phyloP scores from a whole-genome alignment of 2,888 invertebrate species.

The Netelia melanura region DNA sequence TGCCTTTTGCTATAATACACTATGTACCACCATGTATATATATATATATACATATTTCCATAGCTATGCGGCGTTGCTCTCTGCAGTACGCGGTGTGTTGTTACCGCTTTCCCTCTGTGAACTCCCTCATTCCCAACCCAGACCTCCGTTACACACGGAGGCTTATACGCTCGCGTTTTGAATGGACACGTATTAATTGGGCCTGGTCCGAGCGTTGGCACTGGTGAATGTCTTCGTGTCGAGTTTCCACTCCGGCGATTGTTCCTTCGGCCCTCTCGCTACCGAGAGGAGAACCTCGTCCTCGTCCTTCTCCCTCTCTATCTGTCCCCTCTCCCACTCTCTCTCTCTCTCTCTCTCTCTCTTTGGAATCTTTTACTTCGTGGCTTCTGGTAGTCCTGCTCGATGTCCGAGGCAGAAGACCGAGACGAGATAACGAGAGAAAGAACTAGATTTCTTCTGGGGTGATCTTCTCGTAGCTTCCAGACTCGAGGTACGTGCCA shows the following conservation, averaged over 20 bases:
- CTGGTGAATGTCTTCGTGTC: slow-evolving; percentile 83
- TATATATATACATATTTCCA: slow-evolving; percentile 8
- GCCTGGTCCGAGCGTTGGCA: slow-evolving; percentile 80
- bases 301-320: slow-evolving; percentile 38
- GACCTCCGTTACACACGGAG: slow-evolving; percentile 62
- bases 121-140: slow-evolving; percentile 40
- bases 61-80: slow-evolving; percentile 31
- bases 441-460: slow-evolving; percentile 42
- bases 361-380: slow-evolving; percentile 49
- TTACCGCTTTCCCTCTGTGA: slow-evolving; percentile 56
- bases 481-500: not conserved
- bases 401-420: slow-evolving; percentile 46
- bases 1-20: slow-evolving; percentile 40
- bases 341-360: slow-evolving; percentile 22
- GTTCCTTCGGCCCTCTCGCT: slow-evolving; percentile 69
- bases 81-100: slow-evolving; percentile 53
- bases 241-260: slow-evolving; percentile 83
- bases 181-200: slow-evolving; percentile 84
- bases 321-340: too few species aligned
- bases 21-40: slow-evolving; percentile 20
- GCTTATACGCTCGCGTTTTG: slow-evolving; percentile 75
- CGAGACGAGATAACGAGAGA: slow-evolving; percentile 56
- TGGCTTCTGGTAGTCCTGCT: slow-evolving; percentile 50
- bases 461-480: slow-evolving; percentile 50
- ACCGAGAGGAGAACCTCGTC: slow-evolving; percentile 48